phyloP scores from a whole-genome alignment of 2,888 invertebrate genomes.

The Plebejus melissa region DNA sequence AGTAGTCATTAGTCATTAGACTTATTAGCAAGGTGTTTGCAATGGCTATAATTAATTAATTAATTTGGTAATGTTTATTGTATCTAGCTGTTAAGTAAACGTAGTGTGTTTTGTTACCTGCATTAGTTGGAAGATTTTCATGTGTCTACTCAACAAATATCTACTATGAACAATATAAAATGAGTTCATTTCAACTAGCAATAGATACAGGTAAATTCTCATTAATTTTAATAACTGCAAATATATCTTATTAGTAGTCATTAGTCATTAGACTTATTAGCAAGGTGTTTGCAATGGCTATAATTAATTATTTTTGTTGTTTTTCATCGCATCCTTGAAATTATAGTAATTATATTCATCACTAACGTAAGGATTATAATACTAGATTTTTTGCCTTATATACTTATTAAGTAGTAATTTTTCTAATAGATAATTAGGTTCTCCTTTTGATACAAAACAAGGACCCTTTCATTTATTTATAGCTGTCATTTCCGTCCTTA shows the following conservation, averaged over 20 bases:
- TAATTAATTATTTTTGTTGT: not conserved
- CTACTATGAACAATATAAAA: not conserved
- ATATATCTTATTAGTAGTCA: not conserved
- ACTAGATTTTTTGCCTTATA: too few species aligned
- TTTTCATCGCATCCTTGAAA: not conserved
- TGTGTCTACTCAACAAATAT: not conserved
- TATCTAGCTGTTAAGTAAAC: not conserved
- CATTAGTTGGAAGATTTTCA: not conserved
- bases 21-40: not conserved
- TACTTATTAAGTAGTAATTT: not conserved
- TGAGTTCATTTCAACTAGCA: not conserved
- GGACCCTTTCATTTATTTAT: slow-evolving; percentile 1
- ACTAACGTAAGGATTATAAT: not conserved
- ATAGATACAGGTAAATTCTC: too few species aligned
- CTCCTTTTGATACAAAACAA: not conserved
- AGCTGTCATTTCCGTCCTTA: slow-evolving; percentile 14
- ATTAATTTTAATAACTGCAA: too few species aligned
- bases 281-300: not conserved
- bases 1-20: not conserved
- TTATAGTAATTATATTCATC: not conserved
- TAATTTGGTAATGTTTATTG: slow-evolving; percentile 54
- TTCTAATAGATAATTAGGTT: not conserved
- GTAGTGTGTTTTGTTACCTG: not conserved
- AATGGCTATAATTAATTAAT: too few species aligned
- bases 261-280: not conserved